phyloP scores from a whole-genome alignment of 2,888 invertebrate species.

The Cheilosia impressa region DNA sequence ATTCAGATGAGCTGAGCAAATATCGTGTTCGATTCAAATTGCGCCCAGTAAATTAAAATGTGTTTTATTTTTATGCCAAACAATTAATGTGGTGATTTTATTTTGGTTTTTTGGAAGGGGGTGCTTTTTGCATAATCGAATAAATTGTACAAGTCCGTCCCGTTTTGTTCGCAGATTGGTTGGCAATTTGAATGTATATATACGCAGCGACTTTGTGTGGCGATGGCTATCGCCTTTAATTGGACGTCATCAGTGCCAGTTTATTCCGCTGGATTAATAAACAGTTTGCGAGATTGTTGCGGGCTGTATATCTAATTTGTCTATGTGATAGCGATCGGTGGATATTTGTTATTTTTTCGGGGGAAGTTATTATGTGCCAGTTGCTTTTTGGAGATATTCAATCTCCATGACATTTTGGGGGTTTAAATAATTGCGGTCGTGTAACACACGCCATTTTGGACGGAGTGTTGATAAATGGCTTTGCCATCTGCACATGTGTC shows the following conservation, averaged over 20 bases:
- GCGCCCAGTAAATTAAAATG: conserved; percentile 69
- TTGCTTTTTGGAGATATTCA: conserved; percentile 13
- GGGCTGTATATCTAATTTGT: conserved; percentile 58
- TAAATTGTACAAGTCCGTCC: conserved; percentile 33
- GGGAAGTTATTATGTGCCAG: conserved; percentile 33
- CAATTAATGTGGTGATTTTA: conserved; percentile 67
- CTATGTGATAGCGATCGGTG: conserved; percentile 60
- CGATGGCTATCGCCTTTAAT: conserved; percentile 63
- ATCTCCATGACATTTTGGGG: not conserved
- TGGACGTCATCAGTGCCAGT: conserved; percentile 66
- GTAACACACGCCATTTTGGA: conserved; percentile 46
- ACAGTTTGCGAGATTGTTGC: not conserved
- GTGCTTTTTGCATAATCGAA: conserved; percentile 8
- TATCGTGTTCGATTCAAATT: conserved; percentile 71
- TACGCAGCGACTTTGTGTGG: too few relatives aligned
- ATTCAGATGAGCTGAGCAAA: conserved; percentile 60
- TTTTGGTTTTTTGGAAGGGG: not conserved
- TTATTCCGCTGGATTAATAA: conserved; percentile 61
- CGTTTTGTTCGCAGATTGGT: not conserved
- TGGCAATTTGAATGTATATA: conserved; percentile 26
- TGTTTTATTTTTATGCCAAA: conserved; percentile 62
- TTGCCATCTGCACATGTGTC: not conserved
- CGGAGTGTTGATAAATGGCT: not conserved
- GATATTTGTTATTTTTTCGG: conserved; percentile 50
- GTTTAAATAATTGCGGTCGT: conserved; percentile 8